These are phyloP conservation scores for Drosophila funebris DNA, from an alignment of 1,140 invertebrate genomes.

Conservation along the genomic window DNA sequence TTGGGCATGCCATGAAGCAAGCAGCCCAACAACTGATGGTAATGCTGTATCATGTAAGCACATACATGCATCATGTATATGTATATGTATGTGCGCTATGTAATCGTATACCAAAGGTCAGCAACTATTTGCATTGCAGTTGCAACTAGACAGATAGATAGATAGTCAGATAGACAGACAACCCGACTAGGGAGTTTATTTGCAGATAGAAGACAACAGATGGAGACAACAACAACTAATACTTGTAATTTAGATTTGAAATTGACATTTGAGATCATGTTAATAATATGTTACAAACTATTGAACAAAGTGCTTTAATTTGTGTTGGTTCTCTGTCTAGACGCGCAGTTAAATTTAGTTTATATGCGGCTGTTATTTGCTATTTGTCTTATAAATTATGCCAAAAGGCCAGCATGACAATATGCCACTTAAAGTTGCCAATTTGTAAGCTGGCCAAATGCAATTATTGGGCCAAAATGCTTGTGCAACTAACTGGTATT, in stretches of 20 bases:
- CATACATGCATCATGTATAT: background rate
- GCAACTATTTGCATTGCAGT: slow-evolving; percentile 55
- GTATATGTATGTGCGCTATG: background rate
- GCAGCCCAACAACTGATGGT: background rate
- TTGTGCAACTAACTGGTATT: slow-evolving; percentile 19
- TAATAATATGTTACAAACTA: slow-evolving; percentile 20
- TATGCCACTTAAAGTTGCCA: slow-evolving; percentile 8
- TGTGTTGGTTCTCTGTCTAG: slow-evolving; percentile 10
- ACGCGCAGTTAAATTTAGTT: background rate
- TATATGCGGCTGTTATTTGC: background rate
- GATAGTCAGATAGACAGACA: slow-evolving; percentile 11
- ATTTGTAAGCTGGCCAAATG: slow-evolving; percentile 19
- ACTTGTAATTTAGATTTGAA: slow-evolving; percentile 3
- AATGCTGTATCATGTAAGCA: background rate
- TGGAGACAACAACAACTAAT: slow-evolving; percentile 4
- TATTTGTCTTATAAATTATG: background rate
- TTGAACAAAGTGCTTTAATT: slow-evolving; percentile 27
- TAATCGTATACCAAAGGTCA: slow-evolving; percentile 76
- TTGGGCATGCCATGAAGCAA: slow-evolving; percentile 4
- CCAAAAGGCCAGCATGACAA: slow-evolving; percentile 3
- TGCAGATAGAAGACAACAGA: background rate
- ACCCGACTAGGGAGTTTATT: slow-evolving; percentile 6
- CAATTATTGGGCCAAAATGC: slow-evolving; percentile 21
- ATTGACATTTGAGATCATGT: slow-evolving; percentile 33
- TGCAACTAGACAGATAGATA: slow-evolving; percentile 8